Percentiles rank a stretch among this genome's conserved stretches.
Evolutionary conservation across 2,113 vertebrate genomes (phyloP).

Genomic region (Accipiter virgatus): DNA sequence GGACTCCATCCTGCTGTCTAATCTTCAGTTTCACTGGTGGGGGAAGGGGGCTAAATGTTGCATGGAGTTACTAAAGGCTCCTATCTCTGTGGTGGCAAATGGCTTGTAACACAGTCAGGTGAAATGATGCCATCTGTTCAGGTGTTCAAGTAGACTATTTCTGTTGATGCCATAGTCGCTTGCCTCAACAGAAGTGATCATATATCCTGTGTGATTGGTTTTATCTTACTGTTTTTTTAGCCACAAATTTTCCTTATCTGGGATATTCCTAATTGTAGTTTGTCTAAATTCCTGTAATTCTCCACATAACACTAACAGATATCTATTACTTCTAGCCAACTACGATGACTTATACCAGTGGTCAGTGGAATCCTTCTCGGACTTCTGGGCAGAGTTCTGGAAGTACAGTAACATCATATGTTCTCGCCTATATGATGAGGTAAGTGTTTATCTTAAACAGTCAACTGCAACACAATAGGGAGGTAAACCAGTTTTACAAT

Average conservation of each 20-base stretch:
- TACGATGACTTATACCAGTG: constrained; percentile 92
- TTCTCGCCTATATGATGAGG: constrained; percentile 88
- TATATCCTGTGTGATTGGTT: neutral
- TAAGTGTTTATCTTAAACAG: constrained; percentile 48
- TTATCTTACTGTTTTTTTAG: neutral
- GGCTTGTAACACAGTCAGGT: neutral
- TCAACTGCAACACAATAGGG: neutral
- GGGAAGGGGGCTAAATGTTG: neutral
- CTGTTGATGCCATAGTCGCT: neutral
- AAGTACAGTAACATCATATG: constrained; percentile 84
- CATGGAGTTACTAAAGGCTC: neutral
- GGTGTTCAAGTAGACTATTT: neutral
- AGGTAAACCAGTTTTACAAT: neutral
- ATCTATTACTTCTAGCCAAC: constrained; percentile 71
- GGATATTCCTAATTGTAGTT: neutral
- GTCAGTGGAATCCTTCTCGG: constrained; percentile 86
- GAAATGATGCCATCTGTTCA: neutral
- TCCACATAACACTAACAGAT: neutral
- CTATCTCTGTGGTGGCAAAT: neutral
- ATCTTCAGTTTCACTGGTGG: neutral
- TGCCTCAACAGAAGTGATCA: neutral
- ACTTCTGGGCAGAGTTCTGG: constrained; percentile 96
- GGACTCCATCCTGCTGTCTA: neutral
- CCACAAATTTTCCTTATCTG: accelerated
- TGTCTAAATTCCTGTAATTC: neutral